Evolutionary conservation across 2,888 invertebrate genomes (phyloP).

Genomic region (Hymenopus coronatus): DNA sequence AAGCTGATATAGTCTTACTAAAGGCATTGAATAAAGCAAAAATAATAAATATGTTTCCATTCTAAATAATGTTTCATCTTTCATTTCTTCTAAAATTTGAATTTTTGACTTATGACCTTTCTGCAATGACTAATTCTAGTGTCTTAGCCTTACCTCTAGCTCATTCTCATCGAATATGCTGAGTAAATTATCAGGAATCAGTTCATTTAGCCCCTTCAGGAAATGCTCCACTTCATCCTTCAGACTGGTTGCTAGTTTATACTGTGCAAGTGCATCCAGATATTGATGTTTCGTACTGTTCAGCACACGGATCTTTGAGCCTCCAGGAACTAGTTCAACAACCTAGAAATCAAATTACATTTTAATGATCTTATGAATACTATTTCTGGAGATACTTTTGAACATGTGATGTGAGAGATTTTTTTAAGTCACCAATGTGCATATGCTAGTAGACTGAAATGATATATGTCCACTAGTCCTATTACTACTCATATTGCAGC

Average conservation of each 20-base stretch:
- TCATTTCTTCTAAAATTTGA: no score
- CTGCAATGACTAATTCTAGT: background rate
- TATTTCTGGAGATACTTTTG: no score
- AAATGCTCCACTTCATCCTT: constrained; percentile 84
- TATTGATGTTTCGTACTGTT: constrained; percentile 77
- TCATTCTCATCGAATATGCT: constrained; percentile 96
- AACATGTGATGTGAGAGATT: no score
- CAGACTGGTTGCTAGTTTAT: constrained; percentile 77
- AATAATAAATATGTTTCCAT: background rate
- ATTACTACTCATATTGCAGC: no score
- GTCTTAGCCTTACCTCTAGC: constrained; percentile 67
- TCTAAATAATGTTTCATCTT: background rate
- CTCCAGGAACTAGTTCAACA: constrained; percentile 80
- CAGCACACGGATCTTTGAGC: constrained; percentile 69
- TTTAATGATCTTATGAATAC: background rate
- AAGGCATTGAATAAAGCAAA: no score
- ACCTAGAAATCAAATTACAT: constrained; percentile 43
- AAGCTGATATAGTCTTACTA: no score
- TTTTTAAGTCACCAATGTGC: no score
- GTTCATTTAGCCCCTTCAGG: constrained; percentile 83
- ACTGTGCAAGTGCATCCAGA: constrained; percentile 85
- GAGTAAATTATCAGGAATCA: constrained; percentile 88
- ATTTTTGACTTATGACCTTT: background rate
- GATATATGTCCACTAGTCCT: no score
- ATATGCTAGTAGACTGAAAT: no score